Evolutionary conservation across 2,888 invertebrate genomes (phyloP).

Genomic region (Dicranocentrus wangi): DNA sequence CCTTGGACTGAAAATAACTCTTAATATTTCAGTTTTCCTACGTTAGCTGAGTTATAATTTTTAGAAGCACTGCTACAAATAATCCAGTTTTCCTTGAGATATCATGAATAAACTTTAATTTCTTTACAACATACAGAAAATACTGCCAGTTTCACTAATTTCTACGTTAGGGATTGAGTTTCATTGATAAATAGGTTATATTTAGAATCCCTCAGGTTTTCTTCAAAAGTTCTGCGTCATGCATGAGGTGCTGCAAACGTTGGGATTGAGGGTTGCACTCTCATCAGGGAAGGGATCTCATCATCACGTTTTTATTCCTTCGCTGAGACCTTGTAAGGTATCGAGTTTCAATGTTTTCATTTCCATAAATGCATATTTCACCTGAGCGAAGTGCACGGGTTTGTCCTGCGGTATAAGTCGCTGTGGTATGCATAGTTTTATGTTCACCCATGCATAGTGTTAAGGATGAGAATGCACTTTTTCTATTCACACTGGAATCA

Average conservation of each 20-base stretch:
- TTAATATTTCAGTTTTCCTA: no score
- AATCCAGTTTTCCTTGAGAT: no score
- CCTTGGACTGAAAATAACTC: no score
- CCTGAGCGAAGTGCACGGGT: neutral
- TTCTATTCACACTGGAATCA: conserved; percentile 20
- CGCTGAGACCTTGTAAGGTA: neutral
- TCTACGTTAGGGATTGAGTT: no score
- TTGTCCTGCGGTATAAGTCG: conserved; percentile 15
- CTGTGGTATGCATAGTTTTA: conserved; percentile 6
- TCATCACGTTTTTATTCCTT: conserved; percentile 21
- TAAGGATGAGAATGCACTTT: conserved; percentile 29
- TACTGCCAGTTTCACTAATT: no score
- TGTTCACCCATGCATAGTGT: conserved; percentile 31
- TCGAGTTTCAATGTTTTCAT: conserved; percentile 33
- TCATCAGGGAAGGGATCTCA: neutral
- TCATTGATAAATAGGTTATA: no score
- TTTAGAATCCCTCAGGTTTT: no score
- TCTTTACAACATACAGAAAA: no score
- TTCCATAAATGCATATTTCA: conserved; percentile 41
- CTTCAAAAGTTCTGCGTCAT: no score
- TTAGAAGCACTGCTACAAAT: no score
- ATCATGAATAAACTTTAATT: no score
- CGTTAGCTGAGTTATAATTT: no score
- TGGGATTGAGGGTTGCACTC: neutral
- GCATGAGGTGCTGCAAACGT: neutral